Conservation (phyloP, 2,888 invertebrate genomes). For the Mesochorus sp. region DNA sequence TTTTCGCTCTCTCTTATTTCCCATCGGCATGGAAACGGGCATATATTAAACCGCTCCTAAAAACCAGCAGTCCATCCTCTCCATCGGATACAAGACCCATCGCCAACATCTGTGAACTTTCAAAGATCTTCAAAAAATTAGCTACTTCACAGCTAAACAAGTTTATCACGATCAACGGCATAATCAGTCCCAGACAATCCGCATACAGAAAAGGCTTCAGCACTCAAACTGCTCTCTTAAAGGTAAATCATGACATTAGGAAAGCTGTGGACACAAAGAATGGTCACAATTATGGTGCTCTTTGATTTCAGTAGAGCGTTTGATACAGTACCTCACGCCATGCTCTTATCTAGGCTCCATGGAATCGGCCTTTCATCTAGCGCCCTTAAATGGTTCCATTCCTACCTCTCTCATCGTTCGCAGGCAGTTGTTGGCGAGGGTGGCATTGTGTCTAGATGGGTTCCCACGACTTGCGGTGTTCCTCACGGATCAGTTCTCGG, state of each 20-base stretch:
- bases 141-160: neutral
- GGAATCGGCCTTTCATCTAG: no score
- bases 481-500: slow-evolving; percentile 7
- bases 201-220: slow-evolving; percentile 12
- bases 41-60: neutral
- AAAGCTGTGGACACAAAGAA: neutral
- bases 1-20: neutral
- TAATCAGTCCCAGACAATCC: slow-evolving; percentile 18
- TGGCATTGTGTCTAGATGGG: neutral
- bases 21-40: neutral
- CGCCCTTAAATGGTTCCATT: neutral
- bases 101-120: slow-evolving; percentile 1
- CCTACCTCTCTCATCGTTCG: neutral
- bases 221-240: slow-evolving; percentile 25
- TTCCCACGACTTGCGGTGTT: neutral
- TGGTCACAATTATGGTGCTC: slow-evolving; percentile 7
- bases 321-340: neutral
- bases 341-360: neutral
- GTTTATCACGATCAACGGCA: neutral
- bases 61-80: neutral
- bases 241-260: slow-evolving; percentile 7
- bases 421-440: neutral
- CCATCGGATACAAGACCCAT: slow-evolving; percentile 14
- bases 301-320: slow-evolving; percentile 29
- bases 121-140: slow-evolving; percentile 13